Evolutionary conservation across 2,797 vertebrate species (phyloP), one percentile per base, ranked within the genome.

Genomic region (Eulemur coronatus): DNA sequence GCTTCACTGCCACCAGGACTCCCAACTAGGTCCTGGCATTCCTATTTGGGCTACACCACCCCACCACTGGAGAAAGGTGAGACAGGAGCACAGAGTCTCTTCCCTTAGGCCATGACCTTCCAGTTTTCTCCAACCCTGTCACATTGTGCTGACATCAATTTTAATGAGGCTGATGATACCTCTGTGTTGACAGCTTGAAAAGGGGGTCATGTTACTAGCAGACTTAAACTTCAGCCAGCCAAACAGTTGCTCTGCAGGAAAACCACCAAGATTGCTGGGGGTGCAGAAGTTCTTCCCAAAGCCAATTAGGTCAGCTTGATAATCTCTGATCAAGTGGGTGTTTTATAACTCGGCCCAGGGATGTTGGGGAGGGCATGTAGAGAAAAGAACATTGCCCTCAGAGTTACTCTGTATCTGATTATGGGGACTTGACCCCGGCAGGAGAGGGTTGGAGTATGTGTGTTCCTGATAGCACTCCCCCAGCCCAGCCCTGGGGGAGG

Each of bases 181-280:
- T 9, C 91, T 91, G 87, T 84, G 94, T 70, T 97, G 95, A 97
- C 92, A 94, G 92, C 92, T 95, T 93, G 65, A 52, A 89, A 89
- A 84, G 72, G 95, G 95, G 84, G 20, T 94, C 80, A 24, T 41
- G 97, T 98, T 96, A 92, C 96, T 43, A 86, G 88, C 73, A 20
- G 41, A 48, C 89, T 89, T 63, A 30, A 75, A 46, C 79, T 93
- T 73, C n/a, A 43, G 57, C 72, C 50, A 48, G 84, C 90, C 76
- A 61, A 76, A 84, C 87, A 94, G 81, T 85, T 81, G 65, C 82
- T 92, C 38, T 84, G 50, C 52, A 72, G 92, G 92, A 59, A 87
- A 93, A 48, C n/a, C 89, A 91, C 81, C 69, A 89, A 84, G 89
- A 92, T 28, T 13, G 48, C 48, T 38, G n/a, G 61, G 35, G 94